Percentiles rank a stretch among this genome's conserved stretches.
Evolutionary conservation across 1,140 invertebrate genomes (phyloP).

Genomic region (Idris sp.): DNA sequence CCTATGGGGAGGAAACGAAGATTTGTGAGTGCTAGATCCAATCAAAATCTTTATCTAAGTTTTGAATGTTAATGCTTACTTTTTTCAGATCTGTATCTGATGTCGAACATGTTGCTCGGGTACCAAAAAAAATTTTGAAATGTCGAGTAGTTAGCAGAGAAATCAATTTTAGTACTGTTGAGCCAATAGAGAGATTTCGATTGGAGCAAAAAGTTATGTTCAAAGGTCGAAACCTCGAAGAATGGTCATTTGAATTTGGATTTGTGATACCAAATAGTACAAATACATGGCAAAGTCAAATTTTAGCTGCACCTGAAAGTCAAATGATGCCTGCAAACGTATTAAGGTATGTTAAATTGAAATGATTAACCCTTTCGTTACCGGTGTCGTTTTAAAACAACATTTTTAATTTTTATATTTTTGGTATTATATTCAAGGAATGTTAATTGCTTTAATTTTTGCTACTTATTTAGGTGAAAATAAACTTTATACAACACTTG

Average conservation of each 20-base stretch:
- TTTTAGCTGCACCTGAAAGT: constrained; percentile 98
- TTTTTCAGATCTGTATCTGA: constrained; percentile 86
- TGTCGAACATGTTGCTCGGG: constrained; percentile 95
- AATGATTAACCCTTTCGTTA: no score
- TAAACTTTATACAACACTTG: no score
- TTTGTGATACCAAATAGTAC: constrained; percentile 99
- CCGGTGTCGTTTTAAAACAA: no score
- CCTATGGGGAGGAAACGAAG: constrained; percentile 98
- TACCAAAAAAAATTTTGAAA: constrained; percentile 97
- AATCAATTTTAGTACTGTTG: constrained; percentile 98
- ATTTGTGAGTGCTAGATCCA: constrained; percentile 92
- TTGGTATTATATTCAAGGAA: no score
- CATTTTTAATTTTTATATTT: no score
- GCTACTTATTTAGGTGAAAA: no score
- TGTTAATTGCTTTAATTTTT: no score
- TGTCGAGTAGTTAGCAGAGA: constrained; percentile 97
- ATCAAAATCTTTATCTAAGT: no score
- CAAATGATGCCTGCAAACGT: constrained; percentile 99
- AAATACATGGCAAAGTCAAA: constrained; percentile 99
- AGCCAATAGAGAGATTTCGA: constrained; percentile 97
- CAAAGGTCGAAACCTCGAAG: constrained; percentile 91
- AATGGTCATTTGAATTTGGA: constrained; percentile 99
- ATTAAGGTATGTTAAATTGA: constrained; percentile 84
- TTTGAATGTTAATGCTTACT: no score
- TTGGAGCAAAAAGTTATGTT: constrained; percentile 95